Base-by-base conservation (phyloP, 2,113 vertebrate species). In the Varanus salvator region DNA sequence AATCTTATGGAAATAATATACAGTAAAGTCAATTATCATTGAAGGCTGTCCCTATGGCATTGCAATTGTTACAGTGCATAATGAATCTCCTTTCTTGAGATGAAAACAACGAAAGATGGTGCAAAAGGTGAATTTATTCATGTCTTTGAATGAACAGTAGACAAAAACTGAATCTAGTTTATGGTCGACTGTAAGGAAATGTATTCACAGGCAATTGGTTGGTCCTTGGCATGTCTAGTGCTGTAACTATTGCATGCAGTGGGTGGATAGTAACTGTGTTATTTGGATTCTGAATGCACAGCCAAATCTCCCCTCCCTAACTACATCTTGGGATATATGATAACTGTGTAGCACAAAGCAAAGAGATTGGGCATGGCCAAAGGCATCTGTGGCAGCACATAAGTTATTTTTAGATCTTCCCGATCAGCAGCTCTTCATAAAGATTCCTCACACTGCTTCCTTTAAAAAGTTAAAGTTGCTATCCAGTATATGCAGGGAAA, bases 1-100 rank as follows among this genome's bases (percentile, higher is more conserved):
- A 91, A 85, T 92, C 64, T 84, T 94, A 93, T 69, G 31, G 80
- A 77, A 92, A 84, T 25, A 86, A 84, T 71, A 6, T 82, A 31
- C 17, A 34, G 4, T 25, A 86, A 74, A 57, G n/a, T 76, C 6
- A 27, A 76, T 12, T 75, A 57, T 84, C 23, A 27, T 44, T 74
- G 25, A 44, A 25, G 57, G 8, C 31, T 75, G 52, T 38, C n/a
- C 12, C n/a, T 74, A 5, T 74, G 38, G 38, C 38, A 44, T 44
- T 44, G 14, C 38, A 31, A 48, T n/a, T 44, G 25, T 91, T 25
- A 88, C 71, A 71, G 74, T 83, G 85, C 29, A 3, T 69, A 44
- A 31, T 50, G 68, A 88, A 90, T 80, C 85, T 1, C 57, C 77
- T 92, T 90, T 86, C 50, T 83, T 64, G 80, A 27, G 86, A 11